Evolutionary conservation across 2,797 vertebrate species (phyloP).

Genomic region (Gephyroberyx darwinii): DNA sequence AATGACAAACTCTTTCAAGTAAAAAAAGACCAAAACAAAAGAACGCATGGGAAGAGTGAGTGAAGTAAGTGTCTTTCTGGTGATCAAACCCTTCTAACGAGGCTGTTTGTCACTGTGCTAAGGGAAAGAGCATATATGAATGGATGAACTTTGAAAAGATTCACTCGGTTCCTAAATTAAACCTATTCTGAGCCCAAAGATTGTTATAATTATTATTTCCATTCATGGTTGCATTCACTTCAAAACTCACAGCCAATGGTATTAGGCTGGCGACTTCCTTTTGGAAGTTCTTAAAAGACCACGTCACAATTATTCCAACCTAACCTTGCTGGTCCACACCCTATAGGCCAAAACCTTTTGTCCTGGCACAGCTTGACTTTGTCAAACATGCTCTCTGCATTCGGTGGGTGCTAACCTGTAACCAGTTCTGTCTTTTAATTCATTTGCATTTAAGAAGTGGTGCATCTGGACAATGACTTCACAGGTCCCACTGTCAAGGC

Average conservation of each 20-base stretch:
- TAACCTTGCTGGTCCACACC: slow-evolving; percentile 58
- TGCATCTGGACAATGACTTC: slow-evolving; percentile 73
- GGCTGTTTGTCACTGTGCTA: slow-evolving; percentile 20
- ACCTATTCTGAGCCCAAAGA: slow-evolving; percentile 50
- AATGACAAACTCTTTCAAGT: slow-evolving; percentile 25
- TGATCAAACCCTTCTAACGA: slow-evolving; percentile 1
- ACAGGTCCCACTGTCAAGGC: slow-evolving; percentile 68
- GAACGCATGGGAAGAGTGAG: neutral
- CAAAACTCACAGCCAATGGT: slow-evolving; percentile 57
- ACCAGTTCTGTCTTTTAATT: slow-evolving; percentile 31
- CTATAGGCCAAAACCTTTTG: slow-evolving; percentile 49
- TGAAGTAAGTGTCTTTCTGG: neutral
- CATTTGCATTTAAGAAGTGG: slow-evolving; percentile 43
- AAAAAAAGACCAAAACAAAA: slow-evolving; percentile 29
- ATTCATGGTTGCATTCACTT: slow-evolving; percentile 60
- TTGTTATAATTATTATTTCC: slow-evolving; percentile 68
- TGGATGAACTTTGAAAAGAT: slow-evolving; percentile 15
- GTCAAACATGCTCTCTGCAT: slow-evolving; percentile 39
- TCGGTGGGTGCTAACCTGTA: slow-evolving; percentile 21
- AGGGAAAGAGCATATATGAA: slow-evolving; percentile 20
- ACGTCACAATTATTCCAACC: slow-evolving; percentile 58
- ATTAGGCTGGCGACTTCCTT: slow-evolving; percentile 64
- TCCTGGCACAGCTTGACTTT: slow-evolving; percentile 46
- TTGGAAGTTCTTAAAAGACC: slow-evolving; percentile 67
- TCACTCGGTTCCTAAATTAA: slow-evolving; percentile 50